These are phyloP conservation scores for Hapalemur alaotrensis DNA, from an alignment of 2,797 vertebrate genomes.

Conservation along the genomic window DNA sequence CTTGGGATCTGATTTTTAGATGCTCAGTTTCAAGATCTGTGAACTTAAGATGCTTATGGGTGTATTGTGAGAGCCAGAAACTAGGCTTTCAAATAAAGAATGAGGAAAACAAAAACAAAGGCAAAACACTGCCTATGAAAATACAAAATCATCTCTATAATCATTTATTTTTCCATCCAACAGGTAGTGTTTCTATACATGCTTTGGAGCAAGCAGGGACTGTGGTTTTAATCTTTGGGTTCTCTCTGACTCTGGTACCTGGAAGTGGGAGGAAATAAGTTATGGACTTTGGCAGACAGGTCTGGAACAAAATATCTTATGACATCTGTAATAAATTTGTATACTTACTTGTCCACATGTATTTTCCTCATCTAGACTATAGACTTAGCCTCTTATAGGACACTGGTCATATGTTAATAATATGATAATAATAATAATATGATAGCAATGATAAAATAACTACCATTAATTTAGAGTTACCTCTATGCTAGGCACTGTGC, in stretches of 20 bases:
- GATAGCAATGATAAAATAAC: background rate
- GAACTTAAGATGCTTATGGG: background rate
- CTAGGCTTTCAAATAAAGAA: background rate
- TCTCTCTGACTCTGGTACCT: background rate
- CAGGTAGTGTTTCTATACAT: background rate
- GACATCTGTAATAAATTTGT: background rate
- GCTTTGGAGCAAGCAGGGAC: background rate
- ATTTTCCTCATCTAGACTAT: background rate
- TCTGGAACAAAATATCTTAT: background rate
- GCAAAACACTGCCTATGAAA: background rate
- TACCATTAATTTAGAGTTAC: background rate
- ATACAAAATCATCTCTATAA: background rate
- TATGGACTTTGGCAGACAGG: background rate
- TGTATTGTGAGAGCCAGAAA: background rate
- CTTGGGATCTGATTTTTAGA: background rate
- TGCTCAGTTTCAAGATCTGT: background rate
- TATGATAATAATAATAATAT: background rate
- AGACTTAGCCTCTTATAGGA: background rate
- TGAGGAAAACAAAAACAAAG: background rate
- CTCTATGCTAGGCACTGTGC: fast-evolving
- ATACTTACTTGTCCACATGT: background rate
- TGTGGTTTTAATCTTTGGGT: background rate
- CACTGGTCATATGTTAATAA: background rate
- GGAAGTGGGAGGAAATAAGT: background rate
- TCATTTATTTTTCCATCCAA: background rate